These are phyloP conservation scores for Arizona elegans DNA, from an alignment of 2,113 vertebrate genomes.

Conservation along the genomic window DNA sequence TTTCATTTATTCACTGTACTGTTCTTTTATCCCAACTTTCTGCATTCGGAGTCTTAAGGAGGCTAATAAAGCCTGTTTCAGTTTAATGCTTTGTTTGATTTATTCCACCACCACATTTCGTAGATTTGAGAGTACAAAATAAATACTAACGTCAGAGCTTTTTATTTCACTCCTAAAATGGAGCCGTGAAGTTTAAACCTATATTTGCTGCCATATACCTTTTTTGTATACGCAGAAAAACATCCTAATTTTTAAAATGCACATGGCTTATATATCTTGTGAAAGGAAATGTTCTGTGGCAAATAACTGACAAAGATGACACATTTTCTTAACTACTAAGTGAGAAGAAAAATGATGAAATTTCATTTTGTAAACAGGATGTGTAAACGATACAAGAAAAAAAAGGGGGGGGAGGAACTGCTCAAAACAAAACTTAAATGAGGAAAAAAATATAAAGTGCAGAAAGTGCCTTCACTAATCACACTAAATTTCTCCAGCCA, in stretches of 20 bases:
- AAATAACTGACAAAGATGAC: background rate
- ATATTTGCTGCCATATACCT: constrained; percentile 9
- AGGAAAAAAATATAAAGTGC: background rate
- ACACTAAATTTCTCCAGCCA: background rate
- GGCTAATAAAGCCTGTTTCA: background rate
- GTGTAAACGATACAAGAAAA: background rate
- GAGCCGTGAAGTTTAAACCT: background rate
- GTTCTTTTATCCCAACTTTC: background rate
- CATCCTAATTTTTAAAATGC: background rate
- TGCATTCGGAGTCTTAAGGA: background rate
- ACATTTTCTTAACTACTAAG: background rate
- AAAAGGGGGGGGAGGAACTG: background rate
- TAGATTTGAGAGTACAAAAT: background rate
- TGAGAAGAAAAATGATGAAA: background rate
- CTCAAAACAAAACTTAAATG: too few species aligned
- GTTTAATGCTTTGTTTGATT: background rate
- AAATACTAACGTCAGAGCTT: background rate
- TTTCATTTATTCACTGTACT: background rate
- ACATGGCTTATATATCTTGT: background rate
- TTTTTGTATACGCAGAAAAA: background rate
- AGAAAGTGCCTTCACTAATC: background rate
- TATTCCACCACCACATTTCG: constrained; percentile 6
- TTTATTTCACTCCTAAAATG: constrained; percentile 6
- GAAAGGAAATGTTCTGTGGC: constrained; percentile 19
- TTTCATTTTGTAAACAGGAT: constrained; percentile 1